These are phyloP conservation scores for Coregonus suidteri DNA, from an alignment of 2,797 vertebrate species.

Conservation along the genomic window DNA sequence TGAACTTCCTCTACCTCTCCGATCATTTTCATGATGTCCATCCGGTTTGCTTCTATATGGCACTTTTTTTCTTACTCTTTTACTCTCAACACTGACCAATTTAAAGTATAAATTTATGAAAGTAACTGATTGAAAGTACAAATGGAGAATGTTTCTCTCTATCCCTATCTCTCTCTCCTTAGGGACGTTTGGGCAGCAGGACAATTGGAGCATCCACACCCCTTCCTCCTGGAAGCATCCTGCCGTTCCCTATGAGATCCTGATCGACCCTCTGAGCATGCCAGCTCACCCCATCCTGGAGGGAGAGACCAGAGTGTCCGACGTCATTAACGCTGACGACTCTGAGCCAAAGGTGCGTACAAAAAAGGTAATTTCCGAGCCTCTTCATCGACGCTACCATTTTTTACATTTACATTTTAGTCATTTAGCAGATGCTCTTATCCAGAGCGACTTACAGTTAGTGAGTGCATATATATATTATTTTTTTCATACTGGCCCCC, in stretches of 20 bases:
- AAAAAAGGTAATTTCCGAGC: neutral
- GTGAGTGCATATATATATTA: too few relatives aligned
- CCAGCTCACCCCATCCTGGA: constrained; percentile 57
- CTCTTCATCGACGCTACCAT: neutral
- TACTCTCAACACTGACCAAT: neutral
- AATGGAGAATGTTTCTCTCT: neutral
- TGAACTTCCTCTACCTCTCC: too few relatives aligned
- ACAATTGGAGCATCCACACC: constrained; percentile 72
- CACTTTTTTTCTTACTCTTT: neutral
- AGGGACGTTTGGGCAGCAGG: constrained; percentile 82
- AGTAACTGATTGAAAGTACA: neutral
- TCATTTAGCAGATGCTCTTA: too few relatives aligned
- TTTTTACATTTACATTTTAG: too few relatives aligned
- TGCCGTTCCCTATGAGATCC: constrained; percentile 72
- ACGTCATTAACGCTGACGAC: constrained; percentile 28
- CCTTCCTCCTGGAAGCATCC: constrained; percentile 80
- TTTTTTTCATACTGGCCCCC: too few relatives aligned
- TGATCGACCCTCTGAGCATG: constrained; percentile 73
- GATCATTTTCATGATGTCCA: too few relatives aligned
- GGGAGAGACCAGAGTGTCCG: constrained; percentile 29
- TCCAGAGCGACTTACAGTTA: too few relatives aligned
- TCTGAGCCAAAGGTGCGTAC: constrained; percentile 51
- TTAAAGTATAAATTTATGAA: too few relatives aligned
- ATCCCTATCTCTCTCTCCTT: constrained; percentile 27
- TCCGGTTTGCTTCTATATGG: too few relatives aligned